Evolutionary conservation across 2,888 invertebrate species (phyloP).

Genomic region (Terebella lapidaria): DNA sequence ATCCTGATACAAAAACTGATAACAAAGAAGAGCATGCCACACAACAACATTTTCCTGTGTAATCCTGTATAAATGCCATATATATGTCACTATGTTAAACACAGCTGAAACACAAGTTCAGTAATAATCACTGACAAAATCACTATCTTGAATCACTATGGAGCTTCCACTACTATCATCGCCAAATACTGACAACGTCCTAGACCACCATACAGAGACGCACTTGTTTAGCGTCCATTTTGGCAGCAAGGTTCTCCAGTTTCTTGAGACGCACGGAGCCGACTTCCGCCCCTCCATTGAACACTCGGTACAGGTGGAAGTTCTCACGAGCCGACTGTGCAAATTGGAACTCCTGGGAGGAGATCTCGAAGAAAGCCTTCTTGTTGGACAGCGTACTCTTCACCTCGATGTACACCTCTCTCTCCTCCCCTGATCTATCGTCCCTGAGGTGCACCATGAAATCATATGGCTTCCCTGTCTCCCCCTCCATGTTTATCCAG

Average conservation of each 20-base stretch:
- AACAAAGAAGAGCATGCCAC: too few species aligned
- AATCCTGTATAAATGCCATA: too few species aligned
- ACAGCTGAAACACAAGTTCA: too few species aligned
- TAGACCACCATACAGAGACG: slow-evolving; percentile 28
- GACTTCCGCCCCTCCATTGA: slow-evolving; percentile 36
- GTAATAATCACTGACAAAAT: too few species aligned
- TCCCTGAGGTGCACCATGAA: slow-evolving; percentile 32
- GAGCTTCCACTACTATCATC: too few species aligned
- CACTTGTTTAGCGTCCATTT: slow-evolving; percentile 35
- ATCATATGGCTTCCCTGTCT: slow-evolving; percentile 41
- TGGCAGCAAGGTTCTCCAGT: slow-evolving; percentile 36
- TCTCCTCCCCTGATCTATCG: not conserved
- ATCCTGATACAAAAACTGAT: too few species aligned
- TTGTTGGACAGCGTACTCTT: slow-evolving; percentile 37
- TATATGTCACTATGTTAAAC: too few species aligned
- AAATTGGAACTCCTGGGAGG: slow-evolving; percentile 40
- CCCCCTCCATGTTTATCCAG: slow-evolving; percentile 36
- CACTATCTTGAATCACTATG: too few species aligned
- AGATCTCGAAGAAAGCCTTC: slow-evolving; percentile 46
- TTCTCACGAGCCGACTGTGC: slow-evolving; percentile 33
- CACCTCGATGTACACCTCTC: slow-evolving; percentile 30
- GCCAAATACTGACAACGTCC: too few species aligned
- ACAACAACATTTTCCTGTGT: too few species aligned
- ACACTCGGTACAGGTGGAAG: slow-evolving; percentile 47
- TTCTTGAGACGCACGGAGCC: slow-evolving; percentile 31